These are phyloP conservation scores for Piscicola geometra DNA, from an alignment of 2,888 invertebrate genomes.

Conservation along the genomic window DNA sequence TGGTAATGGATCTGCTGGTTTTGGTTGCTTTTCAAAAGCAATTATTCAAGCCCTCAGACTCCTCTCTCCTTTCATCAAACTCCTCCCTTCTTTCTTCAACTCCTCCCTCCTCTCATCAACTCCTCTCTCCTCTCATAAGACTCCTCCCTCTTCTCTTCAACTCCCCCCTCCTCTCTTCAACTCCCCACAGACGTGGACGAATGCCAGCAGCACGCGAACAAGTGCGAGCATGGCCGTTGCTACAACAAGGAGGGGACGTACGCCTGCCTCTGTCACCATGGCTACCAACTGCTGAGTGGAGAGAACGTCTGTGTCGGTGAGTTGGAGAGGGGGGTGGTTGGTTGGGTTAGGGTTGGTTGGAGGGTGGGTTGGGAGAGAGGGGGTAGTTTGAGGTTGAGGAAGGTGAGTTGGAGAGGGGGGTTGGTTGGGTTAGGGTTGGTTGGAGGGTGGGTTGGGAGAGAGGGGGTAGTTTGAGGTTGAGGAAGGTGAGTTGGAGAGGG, in stretches of 20 bases:
- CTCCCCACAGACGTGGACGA: slow-evolving; percentile 45
- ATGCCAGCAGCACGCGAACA: slow-evolving; percentile 43
- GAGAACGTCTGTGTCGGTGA: slow-evolving; percentile 63
- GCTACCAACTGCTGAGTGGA: slow-evolving; percentile 63
- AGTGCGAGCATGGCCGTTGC: slow-evolving; percentile 46
- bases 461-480: not conserved
- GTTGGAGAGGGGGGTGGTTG: not conserved
- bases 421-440: not conserved
- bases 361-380: too few relatives aligned
- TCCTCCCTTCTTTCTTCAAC: too few relatives aligned
- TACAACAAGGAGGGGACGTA: slow-evolving; percentile 57
- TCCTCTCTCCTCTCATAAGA: too few relatives aligned
- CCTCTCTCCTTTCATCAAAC: too few relatives aligned
- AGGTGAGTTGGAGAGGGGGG: not conserved
- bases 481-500: not conserved
- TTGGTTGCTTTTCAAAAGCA: too few relatives aligned
- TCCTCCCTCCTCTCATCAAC: too few relatives aligned
- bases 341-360: too few relatives aligned
- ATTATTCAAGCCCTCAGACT: too few relatives aligned
- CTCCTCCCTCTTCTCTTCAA: too few relatives aligned
- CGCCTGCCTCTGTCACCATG: slow-evolving; percentile 67
- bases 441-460: not conserved
- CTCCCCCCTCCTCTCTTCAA: too few relatives aligned
- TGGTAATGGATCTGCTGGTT: too few relatives aligned
- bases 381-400: not conserved